phyloP scores from a whole-genome alignment of 2,113 vertebrate genomes.

The Numenius arquata region DNA sequence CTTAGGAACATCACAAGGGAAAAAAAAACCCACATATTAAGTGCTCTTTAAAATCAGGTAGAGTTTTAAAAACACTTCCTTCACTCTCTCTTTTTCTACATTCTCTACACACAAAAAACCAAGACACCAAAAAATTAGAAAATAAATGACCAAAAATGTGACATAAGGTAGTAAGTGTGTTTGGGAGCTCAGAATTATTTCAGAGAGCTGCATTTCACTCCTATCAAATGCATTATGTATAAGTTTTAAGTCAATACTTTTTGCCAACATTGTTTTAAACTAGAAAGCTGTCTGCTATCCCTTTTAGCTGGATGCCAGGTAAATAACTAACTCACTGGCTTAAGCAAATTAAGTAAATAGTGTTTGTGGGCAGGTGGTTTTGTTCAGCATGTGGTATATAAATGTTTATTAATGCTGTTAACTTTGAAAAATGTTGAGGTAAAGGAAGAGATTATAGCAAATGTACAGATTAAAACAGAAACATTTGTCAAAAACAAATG shows the following conservation, averaged over 20 bases:
- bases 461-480: conserved; percentile 1
- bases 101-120: not conserved
- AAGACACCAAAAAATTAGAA: not conserved
- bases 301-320: not conserved
- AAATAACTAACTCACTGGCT: conserved; percentile 10
- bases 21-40: not conserved
- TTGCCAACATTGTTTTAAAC: not conserved
- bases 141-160: not conserved
- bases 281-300: not conserved
- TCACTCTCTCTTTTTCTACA: not conserved
- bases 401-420: conserved; percentile 27
- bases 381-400: not conserved
- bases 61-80: not conserved
- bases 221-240: not conserved
- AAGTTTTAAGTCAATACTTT: not conserved
- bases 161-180: not conserved
- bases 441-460: conserved; percentile 11
- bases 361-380: not conserved
- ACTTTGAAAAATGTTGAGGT: not conserved
- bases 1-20: not conserved
- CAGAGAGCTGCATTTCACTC: not conserved
- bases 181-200: not conserved
- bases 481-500: conserved; percentile 16
- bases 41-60: not conserved
- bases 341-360: conserved; percentile 16